Evolutionary conservation across 2,113 vertebrate genomes (phyloP), one percentile per base, ranked within the genome.

Genomic region (Oreochromis niloticus): DNA sequence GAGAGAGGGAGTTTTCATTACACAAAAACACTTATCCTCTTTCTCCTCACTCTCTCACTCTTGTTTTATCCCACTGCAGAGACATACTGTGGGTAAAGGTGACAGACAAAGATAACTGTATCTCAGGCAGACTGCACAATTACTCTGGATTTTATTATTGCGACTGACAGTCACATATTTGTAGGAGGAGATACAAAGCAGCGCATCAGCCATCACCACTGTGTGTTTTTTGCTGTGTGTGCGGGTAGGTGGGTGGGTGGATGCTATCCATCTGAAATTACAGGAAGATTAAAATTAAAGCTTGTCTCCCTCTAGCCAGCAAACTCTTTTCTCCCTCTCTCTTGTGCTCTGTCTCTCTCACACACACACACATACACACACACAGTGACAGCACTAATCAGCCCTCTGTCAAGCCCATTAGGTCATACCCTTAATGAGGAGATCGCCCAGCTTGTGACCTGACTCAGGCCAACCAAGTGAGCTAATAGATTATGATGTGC

Each of bases 51-150:
- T 87, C 87, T 61, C 66, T 56, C 75, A 22, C 82, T 24, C 71
- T 94, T 61, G 52, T 88, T 91, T 92, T 71, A 87, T 90, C 85
- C 87, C 90, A 84, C 41, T 16, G 30, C 59, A 54, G 84, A 89
- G 92, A 85, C 81, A 89, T 81, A 50, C 71, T 27, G 89, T 86
- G 86, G 90, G 87, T 86, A 89, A 94, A 94, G 90, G 91, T 94
- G 93, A 92, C 89, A 90, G 84, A 87, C 83, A 17, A n/a, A 89
- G 94, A 94, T 92, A 93, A 92, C 85, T 95, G 80, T 92, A 90
- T 93, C 89, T 91, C 85, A 66, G 63, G 71, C 89, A 84, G 84
- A 88, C 90, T 83, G 78, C 87, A 85, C 89, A 91, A 88, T 94
- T 95, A 93, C 91, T 92, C 79, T 86, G 88, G 48, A 89, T 91